Conservation (phyloP, 2,797 vertebrate genomes). For the Pyrrhura leucotis region DNA sequence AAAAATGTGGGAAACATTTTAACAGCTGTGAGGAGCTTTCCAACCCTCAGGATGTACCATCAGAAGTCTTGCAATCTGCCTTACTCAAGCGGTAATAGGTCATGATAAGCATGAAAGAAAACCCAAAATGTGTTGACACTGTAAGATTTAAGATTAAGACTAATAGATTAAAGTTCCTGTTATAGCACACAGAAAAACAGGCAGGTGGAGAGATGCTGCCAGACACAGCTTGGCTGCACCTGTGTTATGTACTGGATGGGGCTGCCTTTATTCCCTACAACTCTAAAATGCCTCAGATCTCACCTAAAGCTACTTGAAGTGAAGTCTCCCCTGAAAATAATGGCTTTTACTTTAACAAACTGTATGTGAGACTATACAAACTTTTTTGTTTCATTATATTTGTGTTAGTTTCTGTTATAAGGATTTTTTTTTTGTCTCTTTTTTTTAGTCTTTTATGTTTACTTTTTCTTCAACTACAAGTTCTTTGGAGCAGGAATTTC, state of each 20-base stretch:
- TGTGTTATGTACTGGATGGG: accelerated
- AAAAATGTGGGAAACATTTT: neutral
- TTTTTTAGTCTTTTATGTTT: neutral
- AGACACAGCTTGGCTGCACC: neutral
- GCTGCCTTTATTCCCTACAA: neutral
- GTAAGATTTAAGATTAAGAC: neutral
- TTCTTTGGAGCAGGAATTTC: neutral
- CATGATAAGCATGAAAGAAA: neutral
- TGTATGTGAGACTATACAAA: neutral
- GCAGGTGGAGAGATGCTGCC: neutral
- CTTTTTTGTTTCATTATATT: neutral
- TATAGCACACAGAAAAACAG: neutral
- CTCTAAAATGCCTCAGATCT: neutral
- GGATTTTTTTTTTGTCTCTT: neutral
- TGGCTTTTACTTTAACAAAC: accelerated
- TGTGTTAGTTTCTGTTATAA: neutral
- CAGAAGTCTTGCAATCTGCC: neutral
- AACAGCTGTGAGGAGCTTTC: neutral
- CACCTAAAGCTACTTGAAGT: neutral
- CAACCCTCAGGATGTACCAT: neutral
- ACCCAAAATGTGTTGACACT: neutral
- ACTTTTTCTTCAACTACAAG: neutral
- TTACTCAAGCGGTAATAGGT: neutral
- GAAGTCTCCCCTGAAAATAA: neutral
- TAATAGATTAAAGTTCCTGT: neutral